Evolutionary conservation across 2,888 invertebrate genomes (phyloP).

Genomic region (Cyaniris semiargus): DNA sequence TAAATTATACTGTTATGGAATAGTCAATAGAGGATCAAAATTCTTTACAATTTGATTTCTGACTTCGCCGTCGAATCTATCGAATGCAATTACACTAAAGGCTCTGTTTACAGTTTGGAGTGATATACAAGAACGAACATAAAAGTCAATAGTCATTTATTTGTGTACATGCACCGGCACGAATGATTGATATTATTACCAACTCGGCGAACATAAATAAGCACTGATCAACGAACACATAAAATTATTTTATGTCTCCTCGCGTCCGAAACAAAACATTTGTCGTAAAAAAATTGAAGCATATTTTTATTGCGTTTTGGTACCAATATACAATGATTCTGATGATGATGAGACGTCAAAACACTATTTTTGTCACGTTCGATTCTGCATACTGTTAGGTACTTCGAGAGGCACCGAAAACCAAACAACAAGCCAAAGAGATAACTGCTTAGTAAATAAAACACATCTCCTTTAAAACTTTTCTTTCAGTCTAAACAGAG

Average conservation of each 20-base stretch:
- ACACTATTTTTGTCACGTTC: background rate
- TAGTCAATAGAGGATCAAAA: too few species aligned
- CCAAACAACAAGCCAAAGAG: background rate
- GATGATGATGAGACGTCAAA: too few species aligned
- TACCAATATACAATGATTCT: constrained; percentile 21
- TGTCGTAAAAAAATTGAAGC: constrained; percentile 25
- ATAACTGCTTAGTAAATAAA: background rate
- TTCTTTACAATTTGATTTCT: too few species aligned
- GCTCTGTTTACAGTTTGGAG: background rate
- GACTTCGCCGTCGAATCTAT: too few species aligned
- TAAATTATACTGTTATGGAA: too few species aligned
- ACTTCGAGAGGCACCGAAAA: background rate
- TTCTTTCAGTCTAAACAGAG: too few species aligned
- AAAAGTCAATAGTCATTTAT: background rate
- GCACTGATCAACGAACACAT: constrained; percentile 19
- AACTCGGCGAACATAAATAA: background rate
- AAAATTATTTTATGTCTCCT: constrained; percentile 23
- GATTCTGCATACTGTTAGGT: constrained; percentile 10
- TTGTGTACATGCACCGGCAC: background rate
- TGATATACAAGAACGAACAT: background rate
- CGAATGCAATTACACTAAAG: too few species aligned
- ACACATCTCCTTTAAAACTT: background rate
- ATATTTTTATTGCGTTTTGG: constrained; percentile 1
- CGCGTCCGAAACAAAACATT: constrained; percentile 25
- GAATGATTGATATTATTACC: background rate